A percentile compares a stretch with the other conserved stretches of the same genome.
These are phyloP conservation scores for Limnephilus marmoratus DNA, from an alignment of 2,888 invertebrate genomes.

Conservation along the genomic window DNA sequence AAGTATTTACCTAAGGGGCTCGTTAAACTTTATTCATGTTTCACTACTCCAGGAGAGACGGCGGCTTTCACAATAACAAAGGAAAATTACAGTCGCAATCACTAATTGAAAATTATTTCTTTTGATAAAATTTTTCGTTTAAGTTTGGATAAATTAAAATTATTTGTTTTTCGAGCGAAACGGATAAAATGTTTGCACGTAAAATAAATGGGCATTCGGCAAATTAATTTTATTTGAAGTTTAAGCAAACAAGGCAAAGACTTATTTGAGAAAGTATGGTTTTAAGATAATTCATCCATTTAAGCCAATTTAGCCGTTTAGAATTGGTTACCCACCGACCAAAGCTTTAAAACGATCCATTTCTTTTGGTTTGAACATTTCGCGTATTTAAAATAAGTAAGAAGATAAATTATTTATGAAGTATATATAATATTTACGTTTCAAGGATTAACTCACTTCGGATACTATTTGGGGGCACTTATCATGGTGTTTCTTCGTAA, in stretches of 20 bases:
- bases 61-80: constrained; percentile 47
- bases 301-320: not conserved
- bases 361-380: not conserved
- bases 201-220: not conserved
- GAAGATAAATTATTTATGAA: not conserved
- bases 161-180: constrained; percentile 40
- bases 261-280: not conserved
- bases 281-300: not conserved
- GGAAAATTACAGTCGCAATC: constrained; percentile 45
- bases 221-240: constrained; percentile 8
- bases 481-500: not conserved
- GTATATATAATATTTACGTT: not conserved
- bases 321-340: not conserved
- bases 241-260: not conserved
- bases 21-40: constrained; percentile 57
- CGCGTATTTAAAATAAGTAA: not conserved
- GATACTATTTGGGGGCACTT: not conserved
- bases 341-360: not conserved
- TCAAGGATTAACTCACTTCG: not conserved
- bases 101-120: constrained; percentile 55
- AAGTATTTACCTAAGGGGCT: constrained; percentile 53
- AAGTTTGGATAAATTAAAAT: constrained; percentile 49
- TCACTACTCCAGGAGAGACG: constrained; percentile 39
- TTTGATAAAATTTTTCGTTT: constrained; percentile 50
- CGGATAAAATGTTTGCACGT: constrained; percentile 17